A percentile compares a stretch with the other conserved stretches of the same genome.
phyloP scores from a whole-genome alignment of 2,797 vertebrate genomes.

The Protonibea diacanthus region DNA sequence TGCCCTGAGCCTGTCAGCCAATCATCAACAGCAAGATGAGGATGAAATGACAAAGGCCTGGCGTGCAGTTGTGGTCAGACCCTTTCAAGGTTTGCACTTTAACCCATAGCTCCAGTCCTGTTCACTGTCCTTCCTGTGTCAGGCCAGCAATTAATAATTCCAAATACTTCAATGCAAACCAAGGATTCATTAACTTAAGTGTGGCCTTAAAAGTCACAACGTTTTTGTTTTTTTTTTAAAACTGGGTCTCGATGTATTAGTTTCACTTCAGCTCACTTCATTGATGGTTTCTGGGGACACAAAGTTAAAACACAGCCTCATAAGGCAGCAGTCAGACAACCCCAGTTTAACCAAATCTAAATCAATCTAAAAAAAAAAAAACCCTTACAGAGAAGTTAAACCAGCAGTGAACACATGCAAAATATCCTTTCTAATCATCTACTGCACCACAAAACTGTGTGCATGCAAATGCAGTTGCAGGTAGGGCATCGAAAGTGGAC shows the following conservation, averaged over 20 bases:
- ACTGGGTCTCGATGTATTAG: neutral
- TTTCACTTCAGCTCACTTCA: neutral
- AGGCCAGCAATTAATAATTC: neutral
- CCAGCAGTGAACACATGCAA: neutral
- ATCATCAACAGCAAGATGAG: constrained; percentile 39
- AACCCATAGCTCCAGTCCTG: neutral
- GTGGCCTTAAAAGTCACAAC: neutral
- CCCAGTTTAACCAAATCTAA: neutral
- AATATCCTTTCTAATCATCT: neutral
- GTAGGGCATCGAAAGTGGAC: too few species aligned
- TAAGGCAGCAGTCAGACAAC: neutral
- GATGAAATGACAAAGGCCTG: constrained; percentile 11
- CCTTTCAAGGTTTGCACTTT: neutral
- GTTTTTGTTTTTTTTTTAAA: neutral
- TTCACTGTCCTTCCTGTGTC: constrained; percentile 6
- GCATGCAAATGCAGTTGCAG: neutral
- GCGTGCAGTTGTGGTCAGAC: constrained; percentile 3
- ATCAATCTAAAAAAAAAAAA: neutral
- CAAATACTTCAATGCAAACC: neutral
- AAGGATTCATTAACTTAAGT: neutral
- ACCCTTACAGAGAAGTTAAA: neutral
- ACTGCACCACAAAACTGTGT: neutral
- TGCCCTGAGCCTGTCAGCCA: constrained; percentile 24
- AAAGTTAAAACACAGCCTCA: neutral
- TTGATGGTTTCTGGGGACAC: neutral